Evolutionary conservation across 2,113 vertebrate species (phyloP), one percentile per base, ranked within the genome.

Genomic region (Alligator sinensis): DNA sequence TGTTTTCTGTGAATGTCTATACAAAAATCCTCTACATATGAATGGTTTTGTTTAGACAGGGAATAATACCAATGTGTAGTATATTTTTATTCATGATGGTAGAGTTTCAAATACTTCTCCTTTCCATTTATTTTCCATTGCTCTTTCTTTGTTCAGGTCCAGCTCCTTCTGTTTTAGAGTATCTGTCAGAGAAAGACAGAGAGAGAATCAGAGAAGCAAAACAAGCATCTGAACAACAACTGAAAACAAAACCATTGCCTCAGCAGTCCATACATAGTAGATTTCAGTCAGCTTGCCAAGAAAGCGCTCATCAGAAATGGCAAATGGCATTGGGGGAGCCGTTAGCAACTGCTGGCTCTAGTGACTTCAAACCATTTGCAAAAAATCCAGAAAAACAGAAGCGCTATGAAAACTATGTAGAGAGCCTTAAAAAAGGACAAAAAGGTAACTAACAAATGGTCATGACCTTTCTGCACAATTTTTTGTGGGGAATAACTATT

Each of bases 371-470:
- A 90, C 99, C 99, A 3, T 99, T 99, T 59, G 98, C 98, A 76
- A 98, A 97, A 89, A 98, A 98, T 88, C 98, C 99, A 19, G 98
- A 98, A 90, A 99, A 99, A 93, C 99, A 99, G 97, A 98, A 97
- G 5, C 98, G 99, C 94, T 99, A 99, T 0, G 99, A 99, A 77
- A 96, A 94, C 47, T 99, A 99, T 97, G 96, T 99, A 96, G 95
- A 55, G 89, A 96, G 88, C 14, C 97, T 99, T 74, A 98, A 97
- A 21, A 94, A 96, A 90, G 99, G 99, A 25, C 95, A 98, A 88
- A 98, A 96, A 98, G 99, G 99, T 99, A 94, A 93, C 17, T 54
- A 13, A 55, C 68, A 85, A 58, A 68, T 38, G 10, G 64, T 60
- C 24, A 4, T 38, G 24, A 34, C 5, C 2, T 10, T 68, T 34